Conservation (phyloP, 1,140 invertebrate genomes). For the Scaptomyza montana region DNA sequence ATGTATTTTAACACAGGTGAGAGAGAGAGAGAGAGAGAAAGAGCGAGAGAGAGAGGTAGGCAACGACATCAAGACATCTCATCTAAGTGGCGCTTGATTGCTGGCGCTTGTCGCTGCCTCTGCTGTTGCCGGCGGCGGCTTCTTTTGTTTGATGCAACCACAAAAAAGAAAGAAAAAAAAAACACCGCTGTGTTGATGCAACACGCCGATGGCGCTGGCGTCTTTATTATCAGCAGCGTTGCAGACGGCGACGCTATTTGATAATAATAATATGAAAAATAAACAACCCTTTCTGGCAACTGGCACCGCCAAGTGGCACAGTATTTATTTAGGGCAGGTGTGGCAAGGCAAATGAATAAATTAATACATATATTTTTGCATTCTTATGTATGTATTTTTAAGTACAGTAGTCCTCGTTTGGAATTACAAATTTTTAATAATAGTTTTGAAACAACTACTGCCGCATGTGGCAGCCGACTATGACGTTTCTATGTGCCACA, state of each 20-base stretch:
- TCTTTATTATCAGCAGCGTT: constrained; percentile 68
- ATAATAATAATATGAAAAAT: constrained; percentile 36
- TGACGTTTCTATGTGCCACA: constrained; percentile 16
- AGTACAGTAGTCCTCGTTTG: not conserved
- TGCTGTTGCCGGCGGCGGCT: constrained; percentile 37
- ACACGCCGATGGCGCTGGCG: constrained; percentile 58
- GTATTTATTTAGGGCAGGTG: constrained; percentile 12
- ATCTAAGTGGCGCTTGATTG: constrained; percentile 77
- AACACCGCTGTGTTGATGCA: constrained; percentile 1
- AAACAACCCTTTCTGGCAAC: constrained; percentile 42
- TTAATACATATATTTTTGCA: not conserved
- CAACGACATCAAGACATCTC: constrained; percentile 76
- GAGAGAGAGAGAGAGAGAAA: constrained; percentile 1
- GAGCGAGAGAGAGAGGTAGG: constrained; percentile 5
- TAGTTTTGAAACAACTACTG: not conserved
- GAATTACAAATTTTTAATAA: too few species aligned
- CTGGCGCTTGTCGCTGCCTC: constrained; percentile 64
- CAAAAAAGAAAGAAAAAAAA: too few species aligned
- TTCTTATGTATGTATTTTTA: not conserved
- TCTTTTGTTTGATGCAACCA: constrained; percentile 58
- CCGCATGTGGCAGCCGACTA: constrained; percentile 24
- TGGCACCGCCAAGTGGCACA: constrained; percentile 26
- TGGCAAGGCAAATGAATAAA: constrained; percentile 18
- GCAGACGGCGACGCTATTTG: constrained; percentile 46
- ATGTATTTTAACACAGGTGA: constrained; percentile 8